Base-by-base conservation (phyloP, 1,140 invertebrate genomes). In the Caligus rogercresseyi region DNA sequence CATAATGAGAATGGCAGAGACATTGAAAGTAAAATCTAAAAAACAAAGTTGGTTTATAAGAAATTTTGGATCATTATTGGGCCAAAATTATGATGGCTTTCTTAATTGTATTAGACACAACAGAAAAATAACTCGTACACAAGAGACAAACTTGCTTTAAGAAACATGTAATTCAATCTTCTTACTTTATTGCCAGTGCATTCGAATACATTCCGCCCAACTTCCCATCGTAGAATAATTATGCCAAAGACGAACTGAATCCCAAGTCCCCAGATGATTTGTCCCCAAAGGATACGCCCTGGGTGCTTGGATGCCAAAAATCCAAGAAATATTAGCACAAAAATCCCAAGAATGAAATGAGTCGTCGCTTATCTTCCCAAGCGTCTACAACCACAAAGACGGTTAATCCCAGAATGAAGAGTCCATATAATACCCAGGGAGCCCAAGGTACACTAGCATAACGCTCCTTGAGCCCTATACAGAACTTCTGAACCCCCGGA, bases 231-330 rank as follows among this genome's bases (percentile, higher is more conserved):
- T 55, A 98, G 83, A 60, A 89, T 87, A 1, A 94, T 66, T 0
- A 96, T 67, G 0, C 87, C 93, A 64, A 97, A 81, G 0, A 82
- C 54, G 69, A 95, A 89, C 76, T 98, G 93, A 7, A 94, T 72
- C 0, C 81, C 75, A 1, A 94, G 70, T 0, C 91, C 92, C 70
- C 80, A 83, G 15, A 84, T 68, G 0, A 95, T 84, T 1, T 82
- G 81, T 18, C 79, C 76, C 89, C 88, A 93, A 43, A 78, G 75
- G 1, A 88, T 76, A 66, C 74, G 70, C 3, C 74, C 71, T 1
- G 81, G 82, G 68, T 81, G 69, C 65, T 80, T 75, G 0, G 83
- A 82, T 69, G 83, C 79, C 25, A 83, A 61, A 21, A 71, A 71
- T 21, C 73, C 73, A 43, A 72, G 19, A 43, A 43, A 43, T 43